Percentiles rank a stretch among this genome's conserved stretches.
Evolutionary conservation across 2,888 invertebrate species (phyloP).

Genomic region (Diogma glabrata): DNA sequence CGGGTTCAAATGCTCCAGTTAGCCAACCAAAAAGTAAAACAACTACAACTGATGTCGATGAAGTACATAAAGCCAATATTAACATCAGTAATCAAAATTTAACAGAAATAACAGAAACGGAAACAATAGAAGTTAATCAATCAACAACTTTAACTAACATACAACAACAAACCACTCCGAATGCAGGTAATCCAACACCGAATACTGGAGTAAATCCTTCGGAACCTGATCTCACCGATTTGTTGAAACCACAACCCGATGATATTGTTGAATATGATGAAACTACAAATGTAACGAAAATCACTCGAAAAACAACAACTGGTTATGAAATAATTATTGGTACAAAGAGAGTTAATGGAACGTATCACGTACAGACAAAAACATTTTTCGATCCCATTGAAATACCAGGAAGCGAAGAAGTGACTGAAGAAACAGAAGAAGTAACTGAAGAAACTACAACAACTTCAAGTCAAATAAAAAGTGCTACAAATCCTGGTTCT

Average conservation of each 20-base stretch:
- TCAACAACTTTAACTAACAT: too few relatives aligned
- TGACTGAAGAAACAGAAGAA: constrained; percentile 12
- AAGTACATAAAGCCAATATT: too few relatives aligned
- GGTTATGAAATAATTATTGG: constrained; percentile 3
- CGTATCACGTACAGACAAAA: background rate
- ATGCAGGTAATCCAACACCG: background rate
- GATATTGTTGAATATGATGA: constrained; percentile 26
- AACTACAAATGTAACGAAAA: constrained; percentile 19
- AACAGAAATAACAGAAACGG: too few relatives aligned
- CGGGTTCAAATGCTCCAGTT: too few relatives aligned
- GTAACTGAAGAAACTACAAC: constrained; percentile 11
- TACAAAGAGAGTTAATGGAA: constrained; percentile 11
- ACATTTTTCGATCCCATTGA: constrained; percentile 8
- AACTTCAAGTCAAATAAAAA: too few relatives aligned
- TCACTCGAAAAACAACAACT: constrained; percentile 16
- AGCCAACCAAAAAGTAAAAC: too few relatives aligned
- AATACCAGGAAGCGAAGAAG: constrained; percentile 3
- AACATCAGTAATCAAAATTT: too few relatives aligned
- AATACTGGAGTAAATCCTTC: constrained; percentile 10
- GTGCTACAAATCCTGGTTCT: too few relatives aligned
- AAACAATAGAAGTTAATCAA: too few relatives aligned
- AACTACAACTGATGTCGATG: too few relatives aligned
- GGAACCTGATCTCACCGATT: constrained; percentile 9
- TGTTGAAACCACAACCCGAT: constrained; percentile 22
- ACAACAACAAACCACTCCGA: background rate